Evolutionary conservation across 2,888 invertebrate genomes (phyloP), one percentile per base, ranked within the genome.

Genomic region (Erpobdella octoculata): DNA sequence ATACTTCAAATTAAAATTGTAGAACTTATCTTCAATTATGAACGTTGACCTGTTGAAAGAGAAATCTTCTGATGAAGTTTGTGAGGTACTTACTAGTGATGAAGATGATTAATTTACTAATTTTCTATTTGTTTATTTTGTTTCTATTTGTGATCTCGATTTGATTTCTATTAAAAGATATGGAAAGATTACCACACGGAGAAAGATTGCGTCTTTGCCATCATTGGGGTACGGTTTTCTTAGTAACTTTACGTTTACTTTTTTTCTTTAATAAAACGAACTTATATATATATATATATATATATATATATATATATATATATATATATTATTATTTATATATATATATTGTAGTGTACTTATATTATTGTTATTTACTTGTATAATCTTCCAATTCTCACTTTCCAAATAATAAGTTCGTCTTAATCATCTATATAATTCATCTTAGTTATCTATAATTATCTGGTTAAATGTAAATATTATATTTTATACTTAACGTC

Each of bases 201-300:
- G n/a, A 81, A 79, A 73, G 79, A 81, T 70, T 78, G 78, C 73
- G 76, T 81, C 2, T 82, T 78, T 78, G 78, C 79, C 33, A 78
- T 79, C 12, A 72, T 82, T 18, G 78, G 78, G 75, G 81, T 81
- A 78, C 72, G 76, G 69, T 15, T 28, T 18, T 72, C 48, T 21
- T 25, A 18, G 12, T 8, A 35, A 48, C 68, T 70, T 46, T 9
- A 35, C 15, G 33, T 6, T 70, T 21, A 15, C 1, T 37, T 38
- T 67, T 70, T 28, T 66, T 25, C n/a, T 38, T 8, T 31, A 18
- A 21, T 61, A 21, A 67, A 18, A 12, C 37, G 21, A 64, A n/a
- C 12, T 9, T 9, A 18, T 28, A 25, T 15, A 68, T 67, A 18
- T 68, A 15, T 15, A 28, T 12, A 12, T 68, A 15, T 12, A 67